Conservation (phyloP, 2,888 invertebrate species). For the Branchellion lobata region DNA sequence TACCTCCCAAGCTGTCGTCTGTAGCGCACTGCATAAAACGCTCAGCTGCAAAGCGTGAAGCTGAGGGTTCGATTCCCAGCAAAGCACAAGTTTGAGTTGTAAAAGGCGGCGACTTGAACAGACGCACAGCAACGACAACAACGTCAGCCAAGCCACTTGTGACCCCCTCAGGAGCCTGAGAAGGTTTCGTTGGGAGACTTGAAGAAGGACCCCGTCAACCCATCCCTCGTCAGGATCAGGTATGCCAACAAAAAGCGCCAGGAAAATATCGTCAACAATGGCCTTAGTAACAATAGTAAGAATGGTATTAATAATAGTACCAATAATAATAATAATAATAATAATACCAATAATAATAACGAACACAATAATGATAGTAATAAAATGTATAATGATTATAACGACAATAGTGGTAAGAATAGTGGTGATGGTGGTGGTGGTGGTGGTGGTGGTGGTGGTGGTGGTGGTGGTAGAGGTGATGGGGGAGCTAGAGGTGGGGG, state of each 20-base stretch:
- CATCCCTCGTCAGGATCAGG: neutral
- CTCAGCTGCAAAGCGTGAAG: no score
- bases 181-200: slow-evolving; percentile 7
- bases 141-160: no score
- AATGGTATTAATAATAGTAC: neutral
- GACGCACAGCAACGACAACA: no score
- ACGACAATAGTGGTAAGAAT: no score
- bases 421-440: no score
- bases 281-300: neutral
- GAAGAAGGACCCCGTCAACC: slow-evolving; percentile 1
- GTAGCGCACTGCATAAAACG: neutral
- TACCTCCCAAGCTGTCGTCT: neutral
- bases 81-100: no score
- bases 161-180: slow-evolving; percentile 1
- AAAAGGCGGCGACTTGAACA: no score
- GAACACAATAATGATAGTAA: neutral
- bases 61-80: no score
- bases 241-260: neutral
- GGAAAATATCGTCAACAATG: neutral
- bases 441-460: no score
- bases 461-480: no score
- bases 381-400: no score
- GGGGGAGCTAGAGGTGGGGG: no score
- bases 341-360: neutral
- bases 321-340: neutral